Conservation (phyloP, 2,888 invertebrate species). For the Acronicta aceris region DNA sequence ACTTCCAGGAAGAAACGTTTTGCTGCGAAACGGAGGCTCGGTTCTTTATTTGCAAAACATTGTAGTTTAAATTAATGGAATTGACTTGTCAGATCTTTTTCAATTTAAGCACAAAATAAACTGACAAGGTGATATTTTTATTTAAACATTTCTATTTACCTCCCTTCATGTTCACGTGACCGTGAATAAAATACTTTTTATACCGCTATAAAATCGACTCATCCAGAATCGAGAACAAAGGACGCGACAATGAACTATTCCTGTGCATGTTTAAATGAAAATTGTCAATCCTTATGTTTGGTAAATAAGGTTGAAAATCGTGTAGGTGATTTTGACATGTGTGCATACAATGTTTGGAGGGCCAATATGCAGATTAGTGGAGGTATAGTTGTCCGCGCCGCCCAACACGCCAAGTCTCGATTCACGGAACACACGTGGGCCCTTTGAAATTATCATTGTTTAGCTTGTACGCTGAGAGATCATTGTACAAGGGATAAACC, state of each 20-base stretch:
- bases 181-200: constrained; percentile 51
- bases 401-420: constrained; percentile 66
- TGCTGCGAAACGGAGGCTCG: constrained; percentile 70
- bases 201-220: constrained; percentile 45
- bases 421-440: constrained; percentile 75
- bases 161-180: constrained; percentile 52
- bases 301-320: constrained; percentile 54
- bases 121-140: constrained; percentile 29
- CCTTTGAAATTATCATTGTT: constrained; percentile 82
- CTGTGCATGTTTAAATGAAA: constrained; percentile 7
- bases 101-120: constrained; percentile 17
- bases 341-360: constrained; percentile 67
- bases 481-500: constrained; percentile 57
- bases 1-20: constrained; percentile 71
- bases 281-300: constrained; percentile 40
- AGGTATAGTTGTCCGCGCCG: constrained; percentile 79
- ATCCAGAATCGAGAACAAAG: constrained; percentile 41
- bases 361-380: constrained; percentile 84
- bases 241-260: constrained; percentile 23
- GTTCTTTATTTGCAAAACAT: constrained; percentile 85
- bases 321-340: constrained; percentile 42
- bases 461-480: constrained; percentile 64
- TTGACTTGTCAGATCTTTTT: constrained; percentile 64
- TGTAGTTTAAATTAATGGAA: constrained; percentile 67
- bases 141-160: constrained; percentile 28